Base-by-base conservation (phyloP, 2,113 vertebrate genomes). In the Protomyctophum bolini region DNA sequence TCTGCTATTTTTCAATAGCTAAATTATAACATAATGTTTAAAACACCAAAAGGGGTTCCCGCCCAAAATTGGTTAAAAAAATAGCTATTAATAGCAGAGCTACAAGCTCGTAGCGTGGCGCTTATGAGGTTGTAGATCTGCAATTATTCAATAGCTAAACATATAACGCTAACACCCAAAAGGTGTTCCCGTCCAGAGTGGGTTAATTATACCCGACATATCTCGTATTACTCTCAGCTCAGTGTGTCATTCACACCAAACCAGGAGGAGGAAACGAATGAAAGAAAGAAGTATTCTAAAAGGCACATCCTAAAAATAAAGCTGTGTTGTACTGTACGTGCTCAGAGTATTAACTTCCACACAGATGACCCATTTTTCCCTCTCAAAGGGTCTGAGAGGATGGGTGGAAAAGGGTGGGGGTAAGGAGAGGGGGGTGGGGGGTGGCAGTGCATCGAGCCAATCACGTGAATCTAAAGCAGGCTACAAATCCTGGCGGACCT, bases 351-450 rank as follows among this genome's bases (percentile, higher is more conserved):
- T 89, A 91, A 92, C 86, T 87, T 90, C 82, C 85, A 76, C 83
- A 79, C 88, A 88, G 85, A 87, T 91, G 88, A 92, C 91, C 92
- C 91, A 92, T 90, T 91, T 92, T 91, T 88, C 88, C 87, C 85
- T 89, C 86, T 92, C 84, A 87, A 86, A 89, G 81, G 84, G 82
- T 85, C 82, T 82, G 83, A 66, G 83, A 66, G 77, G 82, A 86
- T 82, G 76, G 78, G 73, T 87, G 83, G 83, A 85, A 82, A 84
- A 29, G 6, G 58, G 46, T n/a, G 56, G 14, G 41, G 49, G 28
- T 7, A 8, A 52, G 54, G 9, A 58, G 6, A 67, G 76, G 12
- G 59, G 41, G 65, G 50, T 14, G 12, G 64, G 6, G 41, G 54
- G 45, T 10, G 60, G 58, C 72, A 59, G 62, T 66, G 33, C 33